phyloP scores from a whole-genome alignment of 2,797 vertebrate species.

The Pseudochromis fuscus region DNA sequence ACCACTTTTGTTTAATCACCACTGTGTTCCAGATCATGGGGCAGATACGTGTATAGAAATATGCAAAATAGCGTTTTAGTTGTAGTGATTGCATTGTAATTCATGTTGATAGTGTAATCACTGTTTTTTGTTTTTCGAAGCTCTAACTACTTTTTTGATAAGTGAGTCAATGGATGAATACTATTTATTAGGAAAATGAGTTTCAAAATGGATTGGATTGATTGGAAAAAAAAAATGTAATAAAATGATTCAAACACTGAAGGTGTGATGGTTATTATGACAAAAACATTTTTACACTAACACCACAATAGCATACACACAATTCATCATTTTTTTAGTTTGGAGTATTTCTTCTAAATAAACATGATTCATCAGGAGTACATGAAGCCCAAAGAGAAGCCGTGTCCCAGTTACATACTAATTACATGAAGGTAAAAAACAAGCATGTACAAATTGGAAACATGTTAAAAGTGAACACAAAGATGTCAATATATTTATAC shows the following conservation, averaged over 20 bases:
- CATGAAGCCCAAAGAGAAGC: no score
- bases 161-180: conserved; percentile 65
- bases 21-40: conserved; percentile 53
- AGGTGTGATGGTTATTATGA: conserved; percentile 22
- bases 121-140: conserved; percentile 67
- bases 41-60: conserved; percentile 65
- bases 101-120: conserved; percentile 73
- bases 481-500: no score
- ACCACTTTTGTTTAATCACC: conserved; percentile 66
- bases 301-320: not conserved
- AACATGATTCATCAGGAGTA: no score
- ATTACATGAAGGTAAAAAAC: no score
- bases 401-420: no score
- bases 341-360: not conserved
- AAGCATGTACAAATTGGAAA: no score
- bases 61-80: conserved; percentile 71
- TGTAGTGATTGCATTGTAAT: conserved; percentile 72
- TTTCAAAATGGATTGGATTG: conserved; percentile 61
- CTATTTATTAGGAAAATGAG: conserved; percentile 74
- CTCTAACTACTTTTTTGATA: conserved; percentile 72
- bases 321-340: not conserved
- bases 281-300: not conserved
- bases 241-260: conserved; percentile 65
- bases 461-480: no score
- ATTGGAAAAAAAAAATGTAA: conserved; percentile 61